Conservation (phyloP, 2,113 vertebrate species). For the Lepisosteus oculatus region DNA sequence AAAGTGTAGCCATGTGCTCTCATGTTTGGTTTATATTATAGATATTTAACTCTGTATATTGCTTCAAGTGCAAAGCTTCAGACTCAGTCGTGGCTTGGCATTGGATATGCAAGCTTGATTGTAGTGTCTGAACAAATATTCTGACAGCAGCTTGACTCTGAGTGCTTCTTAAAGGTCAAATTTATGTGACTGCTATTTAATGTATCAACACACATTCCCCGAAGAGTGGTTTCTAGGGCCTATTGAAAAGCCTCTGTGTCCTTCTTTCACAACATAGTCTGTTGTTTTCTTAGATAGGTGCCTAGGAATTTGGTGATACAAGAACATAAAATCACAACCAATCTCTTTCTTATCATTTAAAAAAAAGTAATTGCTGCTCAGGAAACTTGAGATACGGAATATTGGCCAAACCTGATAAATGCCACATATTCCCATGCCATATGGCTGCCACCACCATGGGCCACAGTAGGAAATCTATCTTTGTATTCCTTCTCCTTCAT, state of each 20-base stretch:
- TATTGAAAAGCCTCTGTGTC: constrained; percentile 19
- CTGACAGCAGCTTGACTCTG: constrained; percentile 68
- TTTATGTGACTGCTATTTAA: constrained; percentile 67
- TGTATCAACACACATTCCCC: constrained; percentile 63
- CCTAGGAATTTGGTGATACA: background rate
- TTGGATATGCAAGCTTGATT: constrained; percentile 62
- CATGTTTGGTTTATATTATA: no score
- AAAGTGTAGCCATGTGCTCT: no score
- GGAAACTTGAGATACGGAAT: no score
- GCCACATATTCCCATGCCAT: no score
- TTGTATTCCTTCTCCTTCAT: no score
- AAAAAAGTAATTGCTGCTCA: background rate
- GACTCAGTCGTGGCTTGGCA: constrained; percentile 54
- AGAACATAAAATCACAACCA: no score
- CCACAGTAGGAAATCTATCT: no score
- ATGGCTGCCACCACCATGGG: no score
- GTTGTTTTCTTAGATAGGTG: constrained; percentile 4
- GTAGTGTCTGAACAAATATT: constrained; percentile 72
- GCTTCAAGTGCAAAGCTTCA: no score
- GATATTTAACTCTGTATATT: no score
- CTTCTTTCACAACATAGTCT: constrained; percentile 5
- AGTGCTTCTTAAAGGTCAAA: constrained; percentile 71
- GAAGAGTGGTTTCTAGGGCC: constrained; percentile 46
- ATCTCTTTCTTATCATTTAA: constrained; percentile 40
- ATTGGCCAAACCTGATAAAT: no score